Base-by-base conservation (phyloP, 2,113 vertebrate species). In the Morone chrysops region DNA sequence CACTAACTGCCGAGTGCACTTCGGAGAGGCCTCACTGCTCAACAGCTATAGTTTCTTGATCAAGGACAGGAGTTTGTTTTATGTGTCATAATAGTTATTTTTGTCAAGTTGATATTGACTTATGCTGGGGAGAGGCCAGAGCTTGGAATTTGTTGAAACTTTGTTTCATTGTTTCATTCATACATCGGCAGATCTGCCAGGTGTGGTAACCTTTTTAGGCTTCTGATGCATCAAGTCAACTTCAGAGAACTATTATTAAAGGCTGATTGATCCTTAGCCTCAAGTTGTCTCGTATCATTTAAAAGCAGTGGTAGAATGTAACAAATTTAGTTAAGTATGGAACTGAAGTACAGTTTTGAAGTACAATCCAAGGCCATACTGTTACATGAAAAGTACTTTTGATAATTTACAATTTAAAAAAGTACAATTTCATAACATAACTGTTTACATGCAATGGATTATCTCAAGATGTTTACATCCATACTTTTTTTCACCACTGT, bases 1-100 rank as follows among this genome's bases (percentile, higher is more conserved):
- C 62, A 53, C 72, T 75, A 71, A 74, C 79, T 20, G 60, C 66
- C 8, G 71, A 89, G 78, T 69, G 80, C 71, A 67, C 82, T 84
- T 81, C 14, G 61, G 59, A 80, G 75, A 74, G 76, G 86, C 79
- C 72, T 77, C 62, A 41, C 13, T 25, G 36, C 80, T 75, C 83
- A 11, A 22, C 59, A 43, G 51, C 43, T 11, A 17, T 25, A 41
- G 38, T 85, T 57, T 86, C 82, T 89, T 80, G 36, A 80, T 82
- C 65, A 65, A 9, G 7, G 38, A 51, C 70, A 13, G 56, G 45
- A 71, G 73, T 81, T 87, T 79, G 40, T 69, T 87, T 82, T 22
- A 65, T 36, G 38, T 14, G 56, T 78, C 20, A 22, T 60, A 59
- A 25, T 2, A 38, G 47, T 73, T 57, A 38, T 77, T 80, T 79